Evolutionary conservation across 2,113 vertebrate species (phyloP), one percentile per base, ranked within the genome.

Genomic region (Agapornis roseicollis): DNA sequence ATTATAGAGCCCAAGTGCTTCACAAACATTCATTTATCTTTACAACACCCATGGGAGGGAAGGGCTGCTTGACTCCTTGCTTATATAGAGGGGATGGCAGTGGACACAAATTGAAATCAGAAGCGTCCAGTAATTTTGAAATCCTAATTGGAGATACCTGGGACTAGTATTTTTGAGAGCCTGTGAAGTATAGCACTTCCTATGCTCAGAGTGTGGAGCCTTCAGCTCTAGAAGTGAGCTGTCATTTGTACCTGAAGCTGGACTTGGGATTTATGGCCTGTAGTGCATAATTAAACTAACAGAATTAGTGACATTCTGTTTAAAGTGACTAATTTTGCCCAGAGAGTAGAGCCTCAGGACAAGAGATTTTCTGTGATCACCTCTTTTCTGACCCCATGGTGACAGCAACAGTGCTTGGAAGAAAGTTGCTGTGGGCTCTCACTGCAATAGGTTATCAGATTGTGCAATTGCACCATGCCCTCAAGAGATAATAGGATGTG

Each of bases 21-120:
- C 80, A 79, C 83, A 84, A 95, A 85, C 41, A 53, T 92, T 90
- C 79, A 94, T 96, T 96, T 81, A 79, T 85, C 83, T 94, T 94
- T 86, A 92, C 85, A 93, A 65, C 13, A 50, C 65, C 16, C 39
- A 29, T 80, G 73, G 17, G 72, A 90, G 61, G 53, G 88, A 84
- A 79, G 53, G 73, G 52, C 80, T 86, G 65, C 80, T 86, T 69
- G 41, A 22, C n/a, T 86, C 85, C 53, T 31, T 46, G 47, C 12
- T 79, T 72, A 53, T 69, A 58, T 28, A 76, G 42, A 72, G 61
- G 37, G 79, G 44, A 69, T 46, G 56, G 70, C 44, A 84, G 23
- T 65, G 58, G 55, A 46, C 52, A 69, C 65, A 81, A 80, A 78
- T 4, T 23, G 70, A 94, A 90, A 90, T 85, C 29, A 22, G 88